phyloP scores from a whole-genome alignment of 1,140 invertebrate genomes.

The Drosophila sulfurigaster region DNA sequence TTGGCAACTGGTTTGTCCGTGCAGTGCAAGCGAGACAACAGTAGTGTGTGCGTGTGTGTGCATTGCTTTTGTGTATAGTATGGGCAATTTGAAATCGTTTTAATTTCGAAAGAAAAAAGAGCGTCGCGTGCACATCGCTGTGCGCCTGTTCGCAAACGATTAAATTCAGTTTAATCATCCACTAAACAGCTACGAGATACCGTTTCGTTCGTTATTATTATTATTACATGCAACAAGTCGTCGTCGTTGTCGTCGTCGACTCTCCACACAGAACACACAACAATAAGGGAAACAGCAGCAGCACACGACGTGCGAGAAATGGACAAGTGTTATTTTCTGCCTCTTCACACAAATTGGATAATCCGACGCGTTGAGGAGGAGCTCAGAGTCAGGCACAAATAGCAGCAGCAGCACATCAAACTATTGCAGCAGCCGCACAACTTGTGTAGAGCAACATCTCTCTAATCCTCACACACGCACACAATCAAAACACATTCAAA shows the following conservation, averaged over 20 bases:
- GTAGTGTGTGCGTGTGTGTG: constrained; percentile 13
- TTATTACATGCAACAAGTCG: constrained; percentile 79
- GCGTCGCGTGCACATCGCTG: constrained; percentile 58
- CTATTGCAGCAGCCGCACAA: constrained; percentile 36
- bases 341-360: constrained; percentile 69
- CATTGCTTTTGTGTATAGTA: constrained; percentile 10
- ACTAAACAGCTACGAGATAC: constrained; percentile 83
- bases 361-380: constrained; percentile 55
- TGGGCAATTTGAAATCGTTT: constrained; percentile 76
- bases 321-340: constrained; percentile 28
- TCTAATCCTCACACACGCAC: constrained; percentile 45
- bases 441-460: constrained; percentile 23
- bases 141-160: constrained; percentile 84
- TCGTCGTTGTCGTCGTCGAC: constrained; percentile 10
- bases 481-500: background rate
- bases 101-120: constrained; percentile 57
- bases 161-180: constrained; percentile 85
- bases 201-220: constrained; percentile 83
- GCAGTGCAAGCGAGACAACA: constrained; percentile 59
- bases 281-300: constrained; percentile 46
- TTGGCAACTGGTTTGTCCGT: constrained; percentile 53
- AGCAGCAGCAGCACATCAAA: constrained; percentile 32
- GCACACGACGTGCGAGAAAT: background rate
- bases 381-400: constrained; percentile 13
- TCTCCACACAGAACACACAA: constrained; percentile 23